A percentile compares a stretch with the other conserved stretches of the same genome.
phyloP scores from a whole-genome alignment of 1,140 invertebrate species.

The Rhyacophila brunnea region DNA sequence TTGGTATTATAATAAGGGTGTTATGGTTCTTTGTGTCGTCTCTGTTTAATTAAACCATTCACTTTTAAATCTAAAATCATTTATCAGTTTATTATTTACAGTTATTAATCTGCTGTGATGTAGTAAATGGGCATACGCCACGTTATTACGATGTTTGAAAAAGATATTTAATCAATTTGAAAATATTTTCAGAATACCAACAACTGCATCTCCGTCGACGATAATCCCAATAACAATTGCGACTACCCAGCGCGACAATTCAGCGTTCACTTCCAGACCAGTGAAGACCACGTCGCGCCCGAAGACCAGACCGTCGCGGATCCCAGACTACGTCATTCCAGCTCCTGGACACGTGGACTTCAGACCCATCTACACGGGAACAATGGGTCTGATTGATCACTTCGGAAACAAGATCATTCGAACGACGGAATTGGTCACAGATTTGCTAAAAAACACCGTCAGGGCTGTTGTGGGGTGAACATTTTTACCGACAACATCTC shows the following conservation, averaged over 20 bases:
- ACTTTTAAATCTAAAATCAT: too few species aligned
- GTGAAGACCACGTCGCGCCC: neutral
- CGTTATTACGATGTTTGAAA: too few species aligned
- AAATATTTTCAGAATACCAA: too few species aligned
- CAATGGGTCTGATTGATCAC: constrained; percentile 51
- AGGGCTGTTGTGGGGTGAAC: constrained; percentile 44
- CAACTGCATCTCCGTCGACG: constrained; percentile 9
- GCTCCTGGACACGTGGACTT: constrained; percentile 21
- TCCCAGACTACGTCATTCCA: constrained; percentile 23
- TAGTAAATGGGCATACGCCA: too few species aligned
- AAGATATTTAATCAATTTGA: too few species aligned
- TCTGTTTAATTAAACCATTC: too few species aligned
- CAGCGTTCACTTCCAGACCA: neutral
- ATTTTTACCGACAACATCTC: too few species aligned
- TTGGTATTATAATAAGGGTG: too few species aligned
- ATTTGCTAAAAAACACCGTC: constrained; percentile 50
- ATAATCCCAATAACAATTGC: neutral
- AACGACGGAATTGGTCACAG: constrained; percentile 51
- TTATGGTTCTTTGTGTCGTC: too few species aligned
- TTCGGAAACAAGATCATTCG: constrained; percentile 52
- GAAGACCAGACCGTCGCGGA: constrained; percentile 16
- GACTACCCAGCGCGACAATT: neutral
- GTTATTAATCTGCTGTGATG: too few species aligned
- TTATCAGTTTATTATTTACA: too few species aligned
- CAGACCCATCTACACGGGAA: constrained; percentile 41